Conservation (phyloP, 30 jellyfish, hydroid and myxozoan species). For the Nemopilema nomurai region DNA sequence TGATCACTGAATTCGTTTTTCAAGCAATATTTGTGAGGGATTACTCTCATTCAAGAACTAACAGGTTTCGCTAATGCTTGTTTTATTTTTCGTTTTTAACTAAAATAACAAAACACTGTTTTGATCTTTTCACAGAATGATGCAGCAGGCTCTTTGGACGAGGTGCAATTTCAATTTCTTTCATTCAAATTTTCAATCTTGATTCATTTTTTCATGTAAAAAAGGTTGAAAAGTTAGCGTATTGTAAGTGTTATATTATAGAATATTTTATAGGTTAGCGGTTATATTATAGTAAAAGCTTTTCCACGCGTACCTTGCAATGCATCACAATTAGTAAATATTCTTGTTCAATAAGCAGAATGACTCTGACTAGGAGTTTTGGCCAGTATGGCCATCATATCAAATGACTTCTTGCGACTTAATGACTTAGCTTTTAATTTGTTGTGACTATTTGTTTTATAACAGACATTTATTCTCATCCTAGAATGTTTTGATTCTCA, state of each 20-base stretch:
- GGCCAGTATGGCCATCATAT: background rate
- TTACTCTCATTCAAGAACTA: too few species aligned
- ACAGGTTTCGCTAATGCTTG: too few species aligned
- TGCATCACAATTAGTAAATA: too few species aligned
- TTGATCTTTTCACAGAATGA: conserved; percentile 53
- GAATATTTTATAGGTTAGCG: background rate
- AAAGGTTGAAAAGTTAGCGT: background rate
- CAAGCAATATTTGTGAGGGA: too few species aligned
- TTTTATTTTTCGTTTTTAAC: too few species aligned
- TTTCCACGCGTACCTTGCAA: too few species aligned
- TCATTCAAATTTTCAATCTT: too few species aligned
- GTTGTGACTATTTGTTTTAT: background rate
- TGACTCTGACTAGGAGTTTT: background rate
- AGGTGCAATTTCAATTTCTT: conserved; percentile 26
- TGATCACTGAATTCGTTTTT: too few species aligned
- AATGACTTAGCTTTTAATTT: background rate
- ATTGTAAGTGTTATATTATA: background rate
- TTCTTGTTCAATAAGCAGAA: background rate
- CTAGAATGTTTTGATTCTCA: background rate
- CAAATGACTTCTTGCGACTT: background rate
- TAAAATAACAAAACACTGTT: background rate
- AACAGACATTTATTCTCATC: background rate
- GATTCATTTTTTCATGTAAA: too few species aligned
- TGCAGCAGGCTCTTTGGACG: conserved; percentile 63
- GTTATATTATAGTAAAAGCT: too few species aligned